Percentiles rank a stretch among this genome's conserved stretches.
Evolutionary conservation across 2,797 vertebrate genomes (phyloP).

Genomic region (Paedocypris micromegethes): DNA sequence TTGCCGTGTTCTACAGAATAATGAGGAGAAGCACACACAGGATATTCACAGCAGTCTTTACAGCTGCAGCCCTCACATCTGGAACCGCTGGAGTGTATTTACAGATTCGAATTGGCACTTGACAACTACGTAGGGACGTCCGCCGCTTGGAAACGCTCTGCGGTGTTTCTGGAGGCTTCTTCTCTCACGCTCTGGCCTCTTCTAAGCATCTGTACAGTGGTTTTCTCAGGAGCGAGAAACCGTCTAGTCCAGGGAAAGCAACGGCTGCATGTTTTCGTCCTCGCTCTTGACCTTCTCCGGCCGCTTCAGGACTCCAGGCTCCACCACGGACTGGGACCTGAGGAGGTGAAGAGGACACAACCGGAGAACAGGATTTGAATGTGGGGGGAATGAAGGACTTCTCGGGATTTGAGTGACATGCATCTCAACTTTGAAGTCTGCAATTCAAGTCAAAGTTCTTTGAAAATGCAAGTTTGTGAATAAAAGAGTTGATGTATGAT

Average conservation of each 20-base stretch:
- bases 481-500: too few relatives aligned
- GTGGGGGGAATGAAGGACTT: neutral
- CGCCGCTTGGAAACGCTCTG: constrained; percentile 34
- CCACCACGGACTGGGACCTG: constrained; percentile 96
- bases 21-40: constrained; percentile 53
- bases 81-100: constrained; percentile 68
- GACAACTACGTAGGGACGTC: constrained; percentile 70
- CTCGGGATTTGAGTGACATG: too few relatives aligned
- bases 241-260: constrained; percentile 91
- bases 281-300: constrained; percentile 91
- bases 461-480: too few relatives aligned
- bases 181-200: constrained; percentile 22
- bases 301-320: constrained; percentile 89
- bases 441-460: too few relatives aligned
- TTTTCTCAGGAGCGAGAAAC: constrained; percentile 3
- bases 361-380: neutral
- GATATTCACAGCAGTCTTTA: constrained; percentile 52
- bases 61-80: constrained; percentile 54
- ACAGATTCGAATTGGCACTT: constrained; percentile 92
- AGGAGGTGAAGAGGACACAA: constrained; percentile 43
- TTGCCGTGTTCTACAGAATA: constrained; percentile 39
- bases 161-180: constrained; percentile 19
- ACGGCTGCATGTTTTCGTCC: constrained; percentile 96
- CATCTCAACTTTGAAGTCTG: too few relatives aligned
- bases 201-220: constrained; percentile 21